phyloP scores from a whole-genome alignment of 2,797 vertebrate species.

The Sebastes steindachneri region DNA sequence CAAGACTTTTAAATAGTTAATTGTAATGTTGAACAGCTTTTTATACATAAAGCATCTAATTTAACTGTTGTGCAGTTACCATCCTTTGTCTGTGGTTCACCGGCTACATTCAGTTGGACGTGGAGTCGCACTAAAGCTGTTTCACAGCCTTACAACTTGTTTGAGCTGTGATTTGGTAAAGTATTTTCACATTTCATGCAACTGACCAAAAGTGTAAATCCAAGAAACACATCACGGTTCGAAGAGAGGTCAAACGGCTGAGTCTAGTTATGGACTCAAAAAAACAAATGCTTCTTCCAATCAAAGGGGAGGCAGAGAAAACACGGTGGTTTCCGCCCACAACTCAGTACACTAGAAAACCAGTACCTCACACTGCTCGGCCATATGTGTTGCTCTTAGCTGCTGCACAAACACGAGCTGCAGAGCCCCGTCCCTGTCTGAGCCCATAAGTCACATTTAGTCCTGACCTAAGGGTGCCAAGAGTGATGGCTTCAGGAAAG shows the following conservation, averaged over 20 bases:
- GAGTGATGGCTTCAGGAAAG: conserved; percentile 80
- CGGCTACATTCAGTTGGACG: too few relatives aligned
- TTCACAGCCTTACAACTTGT: background rate
- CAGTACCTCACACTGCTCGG: conserved; percentile 24
- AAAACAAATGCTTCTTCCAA: conserved; percentile 48
- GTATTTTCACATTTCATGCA: background rate
- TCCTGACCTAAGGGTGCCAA: conserved; percentile 62
- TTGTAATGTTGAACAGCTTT: background rate
- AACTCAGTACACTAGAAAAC: conserved; percentile 19
- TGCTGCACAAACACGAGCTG: conserved; percentile 64
- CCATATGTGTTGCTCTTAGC: conserved; percentile 68
- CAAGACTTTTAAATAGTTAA: background rate
- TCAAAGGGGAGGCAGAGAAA: conserved; percentile 61
- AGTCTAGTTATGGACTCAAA: conserved; percentile 27
- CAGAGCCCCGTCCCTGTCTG: conserved; percentile 39
- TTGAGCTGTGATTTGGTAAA: background rate
- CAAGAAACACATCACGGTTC: conserved; percentile 10
- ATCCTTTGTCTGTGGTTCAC: too few relatives aligned
- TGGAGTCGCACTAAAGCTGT: background rate
- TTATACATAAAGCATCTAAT: background rate
- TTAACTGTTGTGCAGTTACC: background rate
- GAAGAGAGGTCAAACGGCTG: conserved; percentile 29
- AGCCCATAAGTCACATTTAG: conserved; percentile 72
- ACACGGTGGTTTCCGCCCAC: conserved; percentile 40
- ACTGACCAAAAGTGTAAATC: background rate